Conservation (phyloP, 2,113 vertebrate species). For the Bungarus multicinctus region DNA sequence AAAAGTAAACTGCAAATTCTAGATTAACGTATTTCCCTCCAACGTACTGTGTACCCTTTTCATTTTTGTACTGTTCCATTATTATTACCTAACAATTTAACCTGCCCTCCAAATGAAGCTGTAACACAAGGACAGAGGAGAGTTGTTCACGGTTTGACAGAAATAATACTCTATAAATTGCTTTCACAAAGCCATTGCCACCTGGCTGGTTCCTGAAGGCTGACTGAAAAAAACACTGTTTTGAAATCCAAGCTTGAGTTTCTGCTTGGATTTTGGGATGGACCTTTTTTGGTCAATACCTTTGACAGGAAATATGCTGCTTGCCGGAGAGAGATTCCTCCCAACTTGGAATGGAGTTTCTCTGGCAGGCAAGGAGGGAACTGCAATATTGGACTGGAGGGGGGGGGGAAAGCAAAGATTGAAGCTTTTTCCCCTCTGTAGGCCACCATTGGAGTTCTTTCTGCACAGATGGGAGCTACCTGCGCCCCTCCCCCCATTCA, state of each 20-base stretch:
- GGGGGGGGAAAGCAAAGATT: fast-evolving
- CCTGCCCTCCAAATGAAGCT: neutral
- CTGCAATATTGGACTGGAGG: neutral
- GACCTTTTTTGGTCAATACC: neutral
- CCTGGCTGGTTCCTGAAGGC: neutral
- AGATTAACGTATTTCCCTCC: neutral
- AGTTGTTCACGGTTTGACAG: neutral
- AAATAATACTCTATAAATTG: neutral
- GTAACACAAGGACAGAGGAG: neutral
- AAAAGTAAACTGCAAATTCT: neutral
- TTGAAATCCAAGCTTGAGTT: neutral
- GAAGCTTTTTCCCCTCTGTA: neutral
- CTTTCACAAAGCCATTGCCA: neutral
- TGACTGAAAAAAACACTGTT: neutral
- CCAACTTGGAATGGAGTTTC: neutral
- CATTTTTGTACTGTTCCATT: neutral
- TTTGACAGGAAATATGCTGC: neutral
- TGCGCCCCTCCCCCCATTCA: neutral
- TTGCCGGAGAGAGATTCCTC: neutral
- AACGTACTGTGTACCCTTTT: neutral
- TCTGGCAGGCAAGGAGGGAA: neutral
- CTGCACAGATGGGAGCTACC: neutral
- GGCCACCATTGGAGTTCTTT: neutral
- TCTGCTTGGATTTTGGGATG: neutral
- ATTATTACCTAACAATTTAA: neutral